Conservation (phyloP, 2,888 invertebrate species). For the Mesorhabditis sp. region DNA sequence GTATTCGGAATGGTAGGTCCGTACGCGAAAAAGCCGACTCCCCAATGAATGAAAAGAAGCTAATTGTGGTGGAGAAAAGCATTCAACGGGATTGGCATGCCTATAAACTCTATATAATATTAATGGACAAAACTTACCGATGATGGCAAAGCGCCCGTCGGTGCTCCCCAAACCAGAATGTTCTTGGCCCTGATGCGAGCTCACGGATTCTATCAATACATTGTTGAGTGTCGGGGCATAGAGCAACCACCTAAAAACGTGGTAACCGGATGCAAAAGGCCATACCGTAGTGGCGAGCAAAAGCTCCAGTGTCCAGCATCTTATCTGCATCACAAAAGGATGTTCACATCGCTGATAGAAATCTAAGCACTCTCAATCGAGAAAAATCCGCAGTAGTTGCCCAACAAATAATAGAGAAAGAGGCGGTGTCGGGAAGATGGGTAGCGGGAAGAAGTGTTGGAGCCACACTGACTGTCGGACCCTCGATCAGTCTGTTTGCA, state of each 20-base stretch:
- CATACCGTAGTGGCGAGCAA: background rate
- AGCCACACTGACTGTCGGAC: too few relatives aligned
- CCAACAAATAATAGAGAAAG: background rate
- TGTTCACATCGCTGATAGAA: constrained; percentile 2
- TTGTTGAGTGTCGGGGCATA: constrained; percentile 31
- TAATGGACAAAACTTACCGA: background rate
- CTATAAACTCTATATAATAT: constrained; percentile 16
- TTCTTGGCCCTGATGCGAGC: constrained; percentile 33
- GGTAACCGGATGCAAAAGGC: background rate
- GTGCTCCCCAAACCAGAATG: constrained; percentile 43
- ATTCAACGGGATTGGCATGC: constrained; percentile 15
- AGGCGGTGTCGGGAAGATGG: background rate
- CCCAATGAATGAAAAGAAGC: constrained; percentile 32
- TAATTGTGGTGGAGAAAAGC: constrained; percentile 24
- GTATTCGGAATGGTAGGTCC: constrained; percentile 53
- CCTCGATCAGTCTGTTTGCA: background rate
- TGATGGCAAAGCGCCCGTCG: constrained; percentile 26
- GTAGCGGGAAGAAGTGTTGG: too few relatives aligned
- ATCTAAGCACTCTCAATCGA: background rate
- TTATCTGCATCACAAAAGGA: background rate
- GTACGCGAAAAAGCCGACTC: constrained; percentile 38
- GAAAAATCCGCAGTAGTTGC: background rate
- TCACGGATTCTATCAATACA: constrained; percentile 33
- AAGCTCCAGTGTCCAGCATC: background rate
- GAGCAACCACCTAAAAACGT: constrained; percentile 8